phyloP scores from a whole-genome alignment of 2,888 invertebrate genomes.

The Caenorhabditis wallacei region DNA sequence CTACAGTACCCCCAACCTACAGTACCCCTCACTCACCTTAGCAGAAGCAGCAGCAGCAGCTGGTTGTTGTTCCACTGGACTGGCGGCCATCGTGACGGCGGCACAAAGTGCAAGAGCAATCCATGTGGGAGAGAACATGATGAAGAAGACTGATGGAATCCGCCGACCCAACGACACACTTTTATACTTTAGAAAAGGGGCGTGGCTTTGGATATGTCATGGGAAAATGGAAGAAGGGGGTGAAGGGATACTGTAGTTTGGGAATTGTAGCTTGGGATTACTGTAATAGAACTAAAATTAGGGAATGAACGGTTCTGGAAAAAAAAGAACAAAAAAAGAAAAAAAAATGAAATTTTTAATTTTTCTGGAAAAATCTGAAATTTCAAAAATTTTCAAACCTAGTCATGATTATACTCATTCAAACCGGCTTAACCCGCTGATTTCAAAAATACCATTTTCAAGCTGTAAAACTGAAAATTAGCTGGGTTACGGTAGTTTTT shows the following conservation, averaged over 20 bases:
- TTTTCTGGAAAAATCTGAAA: neutral
- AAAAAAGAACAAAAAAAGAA: neutral
- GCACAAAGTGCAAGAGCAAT: slow-evolving; percentile 27
- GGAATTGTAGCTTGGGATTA: too few relatives aligned
- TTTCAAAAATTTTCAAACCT: neutral
- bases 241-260: neutral
- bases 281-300: too few relatives aligned
- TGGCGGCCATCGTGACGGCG: slow-evolving; percentile 9
- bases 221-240: neutral
- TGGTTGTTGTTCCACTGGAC: neutral
- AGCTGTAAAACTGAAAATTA: too few relatives aligned
- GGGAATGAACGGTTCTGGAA: too few relatives aligned
- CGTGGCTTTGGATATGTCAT: slow-evolving; percentile 12
- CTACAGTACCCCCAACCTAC: neutral
- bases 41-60: slow-evolving; percentile 9
- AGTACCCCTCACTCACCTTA: too few relatives aligned
- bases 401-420: too few relatives aligned
- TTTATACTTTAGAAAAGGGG: slow-evolving; percentile 27
- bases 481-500: neutral
- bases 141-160: slow-evolving; percentile 11
- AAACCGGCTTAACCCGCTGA: too few relatives aligned
- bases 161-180: neutral
- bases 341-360: neutral
- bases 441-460: too few relatives aligned
- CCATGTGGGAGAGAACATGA: slow-evolving; percentile 48